Base-by-base conservation (phyloP, 1,140 invertebrate species). In the Calephelis nemesis region DNA sequence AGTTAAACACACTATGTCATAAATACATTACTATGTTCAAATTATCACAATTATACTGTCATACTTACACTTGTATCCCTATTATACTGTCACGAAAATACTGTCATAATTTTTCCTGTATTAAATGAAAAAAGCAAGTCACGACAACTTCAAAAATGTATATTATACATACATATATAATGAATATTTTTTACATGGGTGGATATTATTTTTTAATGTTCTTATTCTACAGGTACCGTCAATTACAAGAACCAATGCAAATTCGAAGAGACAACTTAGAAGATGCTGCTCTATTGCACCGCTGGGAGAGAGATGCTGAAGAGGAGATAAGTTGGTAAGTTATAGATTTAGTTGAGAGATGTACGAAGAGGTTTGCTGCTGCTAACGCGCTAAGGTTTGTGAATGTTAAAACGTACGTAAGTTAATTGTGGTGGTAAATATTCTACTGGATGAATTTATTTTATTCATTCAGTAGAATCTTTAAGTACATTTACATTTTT, bases 211-310 rank as follows among this genome's bases (percentile, higher is more conserved):
- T 63, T 45, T 45, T 45, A 45, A 7, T 7, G 5, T 3, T 47
- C 1, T 58, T 69, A 12, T 73, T 67, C 7, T 71, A 15, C 68
- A 94, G 95, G 54, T 98, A 97, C 92, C 94, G 96, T 42, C 95
- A 95, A 58, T 90, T 99, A 0, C 96, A 97, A 84, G 97, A 98
- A 76, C 98, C 98, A 3, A 95, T 98, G 78, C 97, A 98, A 82
- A 97, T 97, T 70, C 93, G 97, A 0, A 93, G 96, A 49, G 97
- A 98, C 72, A 97, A 98, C 83, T 88, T 99, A 7, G 96, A 98
- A 81, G 97, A 98, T 78, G 96, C 97, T 0, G 93, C 96, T 12
- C 92, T 96, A 13, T 82, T 98, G 19, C 97, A 98, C 79, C 96
- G 98, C 80, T 97, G 98, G 87, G 91, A 96, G 47, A 91, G 97